Evolutionary conservation across 2,888 invertebrate species (phyloP).

Genomic region (Callosobruchus maculatus): DNA sequence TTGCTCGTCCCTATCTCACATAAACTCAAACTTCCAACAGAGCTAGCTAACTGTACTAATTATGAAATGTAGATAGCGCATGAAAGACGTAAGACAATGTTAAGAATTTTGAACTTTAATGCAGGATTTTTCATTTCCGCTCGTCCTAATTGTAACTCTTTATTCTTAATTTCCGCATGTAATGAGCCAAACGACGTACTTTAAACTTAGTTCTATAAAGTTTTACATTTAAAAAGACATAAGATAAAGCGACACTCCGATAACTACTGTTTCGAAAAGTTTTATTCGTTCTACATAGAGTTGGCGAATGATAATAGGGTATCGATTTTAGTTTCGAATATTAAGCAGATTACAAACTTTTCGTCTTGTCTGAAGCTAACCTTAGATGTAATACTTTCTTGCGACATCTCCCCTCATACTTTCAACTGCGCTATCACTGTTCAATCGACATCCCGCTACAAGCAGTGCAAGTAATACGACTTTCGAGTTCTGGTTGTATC

Average conservation of each 20-base stretch:
- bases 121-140: not conserved
- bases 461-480: too few relatives aligned
- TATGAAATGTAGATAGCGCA: not conserved
- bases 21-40: not conserved
- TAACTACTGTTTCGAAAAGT: not conserved
- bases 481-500: too few relatives aligned
- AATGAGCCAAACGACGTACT: not conserved
- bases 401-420: too few relatives aligned
- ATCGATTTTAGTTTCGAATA: not conserved
- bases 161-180: not conserved
- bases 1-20: not conserved
- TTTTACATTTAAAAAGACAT: not conserved
- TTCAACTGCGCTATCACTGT: too few relatives aligned
- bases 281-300: not conserved
- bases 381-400: not conserved
- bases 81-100: not conserved
- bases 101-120: not conserved
- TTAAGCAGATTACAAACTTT: not conserved
- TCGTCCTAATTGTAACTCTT: not conserved
- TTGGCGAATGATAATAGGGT: not conserved
- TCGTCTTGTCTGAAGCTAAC: not conserved
- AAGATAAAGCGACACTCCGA: not conserved
- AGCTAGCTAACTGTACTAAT: not conserved
- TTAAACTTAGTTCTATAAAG: not conserved
- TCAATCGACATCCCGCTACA: too few relatives aligned